Evolutionary conservation across 2,888 invertebrate genomes (phyloP).

Genomic region (Ligdia adustata): DNA sequence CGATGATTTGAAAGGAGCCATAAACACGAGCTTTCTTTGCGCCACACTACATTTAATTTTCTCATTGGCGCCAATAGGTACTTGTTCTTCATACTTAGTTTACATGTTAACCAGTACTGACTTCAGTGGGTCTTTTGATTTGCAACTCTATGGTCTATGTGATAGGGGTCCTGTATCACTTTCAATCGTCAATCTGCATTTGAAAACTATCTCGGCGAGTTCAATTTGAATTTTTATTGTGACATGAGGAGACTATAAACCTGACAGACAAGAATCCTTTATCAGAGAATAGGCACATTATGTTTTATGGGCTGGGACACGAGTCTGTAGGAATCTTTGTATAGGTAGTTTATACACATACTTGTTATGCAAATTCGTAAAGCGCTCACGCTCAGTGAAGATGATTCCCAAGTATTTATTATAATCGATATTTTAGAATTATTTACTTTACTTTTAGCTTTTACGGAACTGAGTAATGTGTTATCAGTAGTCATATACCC

Average conservation of each 20-base stretch:
- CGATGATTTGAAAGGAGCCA: not conserved
- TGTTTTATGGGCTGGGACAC: slow-evolving; percentile 32
- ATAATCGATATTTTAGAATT: no score
- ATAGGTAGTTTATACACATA: no score
- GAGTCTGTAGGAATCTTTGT: slow-evolving; percentile 25
- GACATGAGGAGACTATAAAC: slow-evolving; percentile 48
- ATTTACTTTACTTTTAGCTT: no score
- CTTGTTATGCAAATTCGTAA: slow-evolving; percentile 32
- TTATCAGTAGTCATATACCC: no score
- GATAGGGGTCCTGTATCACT: slow-evolving; percentile 5
- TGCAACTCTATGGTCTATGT: slow-evolving; percentile 2
- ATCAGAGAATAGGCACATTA: slow-evolving; percentile 36
- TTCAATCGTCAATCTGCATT: slow-evolving; percentile 30
- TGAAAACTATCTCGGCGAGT: slow-evolving; percentile 37
- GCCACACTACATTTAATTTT: slow-evolving; percentile 17
- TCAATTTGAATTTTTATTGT: slow-evolving; percentile 52
- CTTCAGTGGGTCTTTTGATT: not conserved
- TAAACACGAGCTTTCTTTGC: slow-evolving; percentile 1
- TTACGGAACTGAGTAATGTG: no score
- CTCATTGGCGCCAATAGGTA: slow-evolving; percentile 18
- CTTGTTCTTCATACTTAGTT: slow-evolving; percentile 13
- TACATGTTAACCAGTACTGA: slow-evolving; percentile 1
- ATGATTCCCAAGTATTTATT: slow-evolving; percentile 1
- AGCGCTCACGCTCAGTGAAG: not conserved
- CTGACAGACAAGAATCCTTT: slow-evolving; percentile 45